A percentile compares a stretch with the other conserved stretches of the same genome.
Evolutionary conservation across 2,888 invertebrate species (phyloP).

Genomic region (Diarsia dahlii): DNA sequence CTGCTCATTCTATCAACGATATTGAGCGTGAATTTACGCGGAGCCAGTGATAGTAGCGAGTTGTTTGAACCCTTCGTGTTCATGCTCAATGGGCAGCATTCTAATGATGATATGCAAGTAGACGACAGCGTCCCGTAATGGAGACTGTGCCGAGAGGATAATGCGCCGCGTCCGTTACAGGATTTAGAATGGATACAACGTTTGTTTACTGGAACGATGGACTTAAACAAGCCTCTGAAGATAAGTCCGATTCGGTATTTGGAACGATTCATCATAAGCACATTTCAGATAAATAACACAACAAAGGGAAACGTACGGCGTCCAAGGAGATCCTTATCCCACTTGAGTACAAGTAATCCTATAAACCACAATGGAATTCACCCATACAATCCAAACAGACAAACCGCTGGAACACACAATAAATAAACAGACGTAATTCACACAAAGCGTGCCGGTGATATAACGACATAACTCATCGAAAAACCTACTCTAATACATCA

Average conservation of each 20-base stretch:
- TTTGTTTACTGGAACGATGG: conserved; percentile 28
- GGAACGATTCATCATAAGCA: conserved; percentile 34
- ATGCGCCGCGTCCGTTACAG: conserved; percentile 23
- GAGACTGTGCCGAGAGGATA: conserved; percentile 29
- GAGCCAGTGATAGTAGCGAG: conserved; percentile 49
- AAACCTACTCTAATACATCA: conserved; percentile 64
- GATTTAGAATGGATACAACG: conserved; percentile 14
- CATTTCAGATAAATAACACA: conserved; percentile 49
- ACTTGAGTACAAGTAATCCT: conserved; percentile 37
- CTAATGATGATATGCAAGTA: conserved; percentile 55
- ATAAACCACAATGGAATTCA: conserved; percentile 57
- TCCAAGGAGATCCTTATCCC: conserved; percentile 45
- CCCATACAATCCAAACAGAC: conserved; percentile 54
- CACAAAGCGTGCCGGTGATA: conserved; percentile 54
- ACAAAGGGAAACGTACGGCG: conserved; percentile 43
- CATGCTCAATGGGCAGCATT: conserved; percentile 49
- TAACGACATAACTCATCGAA: conserved; percentile 55
- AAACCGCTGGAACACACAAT: conserved; percentile 50
- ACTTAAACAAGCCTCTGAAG: conserved; percentile 14
- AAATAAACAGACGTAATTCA: conserved; percentile 60
- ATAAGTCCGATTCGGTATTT: conserved; percentile 12
- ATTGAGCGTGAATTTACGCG: conserved; percentile 57
- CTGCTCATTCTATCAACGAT: conserved; percentile 49
- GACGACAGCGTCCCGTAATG: conserved; percentile 36
- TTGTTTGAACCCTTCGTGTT: conserved; percentile 59